These are phyloP conservation scores for Phocoena sinus DNA, from an alignment of 2,113 vertebrate species.

Conservation along the genomic window DNA sequence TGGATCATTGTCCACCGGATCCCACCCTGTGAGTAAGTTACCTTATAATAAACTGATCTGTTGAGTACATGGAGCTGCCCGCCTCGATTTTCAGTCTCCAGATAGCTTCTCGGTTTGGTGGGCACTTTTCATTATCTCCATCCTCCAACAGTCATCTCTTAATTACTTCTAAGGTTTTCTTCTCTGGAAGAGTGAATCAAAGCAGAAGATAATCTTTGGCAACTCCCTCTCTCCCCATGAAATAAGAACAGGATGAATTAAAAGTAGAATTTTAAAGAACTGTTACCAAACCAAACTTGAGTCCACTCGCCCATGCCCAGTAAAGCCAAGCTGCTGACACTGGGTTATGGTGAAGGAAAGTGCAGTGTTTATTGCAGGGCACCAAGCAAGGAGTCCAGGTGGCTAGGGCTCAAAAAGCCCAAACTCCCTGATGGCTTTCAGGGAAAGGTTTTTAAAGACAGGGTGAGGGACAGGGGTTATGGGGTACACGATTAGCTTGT, in stretches of 20 bases:
- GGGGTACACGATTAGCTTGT: background rate
- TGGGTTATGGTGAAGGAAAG: background rate
- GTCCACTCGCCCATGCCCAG: rapidly evolving
- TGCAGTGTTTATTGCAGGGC: background rate
- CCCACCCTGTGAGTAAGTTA: background rate
- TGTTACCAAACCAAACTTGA: background rate
- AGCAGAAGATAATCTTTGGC: background rate
- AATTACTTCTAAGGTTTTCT: background rate
- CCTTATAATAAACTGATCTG: background rate
- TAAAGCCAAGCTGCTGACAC: background rate
- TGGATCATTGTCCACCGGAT: background rate
- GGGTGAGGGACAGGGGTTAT: background rate
- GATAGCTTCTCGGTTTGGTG: background rate
- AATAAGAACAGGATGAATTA: background rate
- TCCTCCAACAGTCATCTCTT: background rate
- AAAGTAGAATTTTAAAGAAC: background rate
- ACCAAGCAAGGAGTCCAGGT: background rate
- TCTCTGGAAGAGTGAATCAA: background rate
- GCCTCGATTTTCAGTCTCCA: background rate
- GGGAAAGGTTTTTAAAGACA: background rate
- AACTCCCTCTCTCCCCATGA: background rate
- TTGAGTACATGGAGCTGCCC: too few relatives aligned
- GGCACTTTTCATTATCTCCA: background rate
- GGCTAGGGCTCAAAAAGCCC: background rate
- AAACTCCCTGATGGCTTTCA: background rate